Percentiles rank a stretch among this genome's conserved stretches.
Evolutionary conservation across 2,797 vertebrate genomes (phyloP).

Genomic region (Chaetophractus vellerosus): DNA sequence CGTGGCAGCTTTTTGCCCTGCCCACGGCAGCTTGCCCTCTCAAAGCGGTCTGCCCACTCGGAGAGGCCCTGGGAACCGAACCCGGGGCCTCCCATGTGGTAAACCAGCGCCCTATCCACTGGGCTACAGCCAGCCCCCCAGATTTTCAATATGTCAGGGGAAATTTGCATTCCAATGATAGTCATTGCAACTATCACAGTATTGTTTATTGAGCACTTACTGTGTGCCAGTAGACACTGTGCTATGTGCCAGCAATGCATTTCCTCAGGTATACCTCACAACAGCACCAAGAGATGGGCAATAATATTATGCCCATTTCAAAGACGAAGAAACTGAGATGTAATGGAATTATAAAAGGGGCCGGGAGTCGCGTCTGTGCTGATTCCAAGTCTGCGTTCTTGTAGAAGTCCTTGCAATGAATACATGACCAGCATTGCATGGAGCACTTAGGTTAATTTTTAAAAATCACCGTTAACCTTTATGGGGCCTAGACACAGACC

Average conservation of each 20-base stretch:
- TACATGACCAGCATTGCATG: background rate
- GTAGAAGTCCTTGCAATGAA: background rate
- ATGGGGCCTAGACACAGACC: background rate
- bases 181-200: fast-evolving
- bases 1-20: too few relatives aligned
- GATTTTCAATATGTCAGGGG: too few relatives aligned
- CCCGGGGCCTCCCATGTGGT: too few relatives aligned
- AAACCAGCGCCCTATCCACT: too few relatives aligned
- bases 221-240: fast-evolving
- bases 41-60: too few relatives aligned
- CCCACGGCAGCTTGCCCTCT: too few relatives aligned
- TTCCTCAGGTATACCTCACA: background rate
- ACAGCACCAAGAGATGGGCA: background rate
- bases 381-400: background rate
- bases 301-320: background rate
- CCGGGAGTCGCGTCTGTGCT: too few relatives aligned
- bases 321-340: background rate
- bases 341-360: background rate
- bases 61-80: too few relatives aligned
- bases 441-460: background rate
- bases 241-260: fast-evolving
- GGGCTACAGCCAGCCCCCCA: too few relatives aligned
- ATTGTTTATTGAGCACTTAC: background rate
- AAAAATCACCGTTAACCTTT: background rate
- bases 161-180: fast-evolving